Base-by-base conservation (phyloP, 2,797 vertebrate genomes). In the Gastrophryne carolinensis region DNA sequence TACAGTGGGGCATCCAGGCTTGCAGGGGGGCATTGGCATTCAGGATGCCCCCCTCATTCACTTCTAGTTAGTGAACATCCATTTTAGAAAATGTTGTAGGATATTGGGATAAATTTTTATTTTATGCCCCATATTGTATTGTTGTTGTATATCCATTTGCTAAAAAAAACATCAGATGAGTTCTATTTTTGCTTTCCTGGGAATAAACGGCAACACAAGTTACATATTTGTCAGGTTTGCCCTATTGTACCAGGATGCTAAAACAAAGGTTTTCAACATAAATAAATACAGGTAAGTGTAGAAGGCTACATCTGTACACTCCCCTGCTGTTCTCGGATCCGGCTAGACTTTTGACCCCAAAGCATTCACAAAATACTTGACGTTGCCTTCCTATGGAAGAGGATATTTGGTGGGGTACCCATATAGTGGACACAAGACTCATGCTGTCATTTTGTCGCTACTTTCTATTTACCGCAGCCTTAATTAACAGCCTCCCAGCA, bases 331-430 rank as follows among this genome's bases (percentile, higher is more conserved):
- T 32, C 13, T 70, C 34, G 71, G 62, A 47, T 64, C 26, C 27
- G 30, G 56, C 29, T 78, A 53, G 66, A 61, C 75, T 32, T 66
- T 78, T 58, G 61, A 56, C 39, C 60, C 41, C 61, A 78, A 78
- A 72, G 75, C 35, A 24, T 65, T 71, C 39, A 17, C 52, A n/a
- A 57, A 72, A 70, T 71, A 77, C 44, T 71, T 69, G 4, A 57
- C 29, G 30, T 50, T 66, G 15, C 52, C 34, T 49, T 65, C 49
- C 63, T 56, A 65, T 66, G 53, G 52, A 57, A 65, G 52, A 72
- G 68, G 68, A 78, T 71, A 63, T 71, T 29, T 70, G 67, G 37
- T 58, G 37, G 27, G 50, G 50, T 78, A 50, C 32, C 41, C 52
- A 4, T 69, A 17, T 77, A 41, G 35, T 70, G 62, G 56, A 56